Conservation (phyloP, 2,888 invertebrate genomes). For the Pheosia tremula region DNA sequence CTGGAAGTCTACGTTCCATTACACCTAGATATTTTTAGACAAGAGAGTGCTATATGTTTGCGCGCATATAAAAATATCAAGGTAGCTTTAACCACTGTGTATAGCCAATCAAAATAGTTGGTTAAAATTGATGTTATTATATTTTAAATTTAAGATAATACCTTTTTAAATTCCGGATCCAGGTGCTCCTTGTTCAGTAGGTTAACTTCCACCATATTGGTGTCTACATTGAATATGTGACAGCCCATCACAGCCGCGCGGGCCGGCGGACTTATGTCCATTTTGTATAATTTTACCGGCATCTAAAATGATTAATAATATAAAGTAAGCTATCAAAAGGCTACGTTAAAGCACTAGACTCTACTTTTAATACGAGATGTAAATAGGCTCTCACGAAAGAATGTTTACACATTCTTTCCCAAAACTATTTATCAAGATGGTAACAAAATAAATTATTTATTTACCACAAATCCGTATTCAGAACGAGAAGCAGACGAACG, state of each 20-base stretch:
- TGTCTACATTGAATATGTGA: constrained; percentile 50
- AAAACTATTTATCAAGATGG: too few relatives aligned
- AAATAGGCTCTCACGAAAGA: too few relatives aligned
- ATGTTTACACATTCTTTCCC: too few relatives aligned
- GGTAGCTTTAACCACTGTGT: too few relatives aligned
- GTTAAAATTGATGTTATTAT: neutral
- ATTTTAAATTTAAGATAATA: constrained; percentile 31
- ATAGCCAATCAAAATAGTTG: too few relatives aligned
- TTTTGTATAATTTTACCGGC: constrained; percentile 57
- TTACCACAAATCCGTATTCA: neutral
- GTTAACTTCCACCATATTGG: constrained; percentile 50
- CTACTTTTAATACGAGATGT: too few relatives aligned
- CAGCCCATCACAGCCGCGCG: constrained; percentile 60
- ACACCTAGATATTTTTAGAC: too few relatives aligned
- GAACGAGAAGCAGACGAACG: neutral
- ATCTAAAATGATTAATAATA: constrained; percentile 39
- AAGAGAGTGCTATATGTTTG: too few relatives aligned
- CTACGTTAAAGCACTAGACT: too few relatives aligned
- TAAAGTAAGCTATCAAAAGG: neutral
- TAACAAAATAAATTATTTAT: neutral
- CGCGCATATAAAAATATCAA: too few relatives aligned
- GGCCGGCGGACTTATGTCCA: constrained; percentile 57
- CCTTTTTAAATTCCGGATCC: constrained; percentile 68
- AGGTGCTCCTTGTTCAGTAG: constrained; percentile 57
- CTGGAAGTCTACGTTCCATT: too few relatives aligned